A percentile compares a stretch with the other conserved stretches of the same genome.
Evolutionary conservation across 2,797 vertebrate genomes (phyloP).

Genomic region (Discoglossus pictus): DNA sequence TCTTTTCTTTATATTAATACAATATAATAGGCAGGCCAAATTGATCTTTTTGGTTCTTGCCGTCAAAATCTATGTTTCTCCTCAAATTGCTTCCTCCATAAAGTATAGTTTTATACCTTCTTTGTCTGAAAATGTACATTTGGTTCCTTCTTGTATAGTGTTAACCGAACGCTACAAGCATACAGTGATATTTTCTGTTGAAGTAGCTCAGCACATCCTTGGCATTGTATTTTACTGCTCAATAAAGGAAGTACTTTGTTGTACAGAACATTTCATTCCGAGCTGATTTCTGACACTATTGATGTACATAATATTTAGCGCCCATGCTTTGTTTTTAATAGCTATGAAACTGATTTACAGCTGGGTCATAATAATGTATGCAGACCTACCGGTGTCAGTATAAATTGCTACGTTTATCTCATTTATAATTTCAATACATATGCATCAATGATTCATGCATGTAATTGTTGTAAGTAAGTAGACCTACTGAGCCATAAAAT

Average conservation of each 20-base stretch:
- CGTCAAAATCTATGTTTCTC: too few species aligned
- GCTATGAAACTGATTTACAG: not conserved
- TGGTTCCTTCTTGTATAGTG: too few species aligned
- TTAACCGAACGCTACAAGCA: too few species aligned
- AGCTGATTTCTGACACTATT: not conserved
- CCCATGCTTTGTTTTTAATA: not conserved
- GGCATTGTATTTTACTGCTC: not conserved
- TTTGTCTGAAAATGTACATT: too few species aligned
- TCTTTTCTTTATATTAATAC: too few species aligned
- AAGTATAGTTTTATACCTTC: too few species aligned
- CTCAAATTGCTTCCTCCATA: too few species aligned
- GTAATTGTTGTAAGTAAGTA: not conserved
- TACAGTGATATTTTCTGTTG: not conserved
- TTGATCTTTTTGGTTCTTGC: too few species aligned
- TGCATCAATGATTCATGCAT: not conserved
- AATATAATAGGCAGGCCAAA: too few species aligned
- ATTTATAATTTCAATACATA: conserved; percentile 1
- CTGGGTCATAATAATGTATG: not conserved
- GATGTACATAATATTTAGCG: not conserved
- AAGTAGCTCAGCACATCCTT: too few species aligned
- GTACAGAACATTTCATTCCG: conserved; percentile 1
- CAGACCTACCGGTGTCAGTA: not conserved
- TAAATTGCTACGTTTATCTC: too few species aligned
- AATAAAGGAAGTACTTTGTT: not conserved
- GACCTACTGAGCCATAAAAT: not conserved